A percentile compares a stretch with the other conserved stretches of the same genome.
These are phyloP conservation scores for Ceyx melanurus DNA, from an alignment of 2,113 vertebrate genomes.

Conservation along the genomic window DNA sequence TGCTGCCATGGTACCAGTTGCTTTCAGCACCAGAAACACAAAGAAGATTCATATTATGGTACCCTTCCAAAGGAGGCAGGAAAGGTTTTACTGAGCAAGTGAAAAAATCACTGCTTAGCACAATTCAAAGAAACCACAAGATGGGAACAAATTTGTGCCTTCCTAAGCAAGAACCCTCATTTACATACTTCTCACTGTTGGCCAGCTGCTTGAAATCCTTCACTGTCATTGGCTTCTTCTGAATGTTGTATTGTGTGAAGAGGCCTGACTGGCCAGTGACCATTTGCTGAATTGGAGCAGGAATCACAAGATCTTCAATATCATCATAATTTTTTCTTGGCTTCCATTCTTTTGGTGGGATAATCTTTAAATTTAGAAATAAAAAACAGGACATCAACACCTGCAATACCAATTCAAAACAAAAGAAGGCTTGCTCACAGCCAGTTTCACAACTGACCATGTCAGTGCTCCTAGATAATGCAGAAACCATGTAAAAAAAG, in stretches of 20 bases:
- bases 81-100: neutral
- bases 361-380: conserved; percentile 73
- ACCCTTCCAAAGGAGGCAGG: neutral
- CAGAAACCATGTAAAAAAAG: neutral
- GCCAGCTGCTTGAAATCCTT: conserved; percentile 80
- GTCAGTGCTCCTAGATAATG: neutral
- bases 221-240: conserved; percentile 83
- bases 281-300: conserved; percentile 83
- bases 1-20: neutral
- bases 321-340: conserved; percentile 80
- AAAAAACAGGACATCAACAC: neutral
- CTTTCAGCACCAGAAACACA: neutral
- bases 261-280: conserved; percentile 80
- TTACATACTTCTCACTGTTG: conserved; percentile 81
- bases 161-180: neutral
- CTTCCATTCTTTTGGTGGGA: conserved; percentile 83
- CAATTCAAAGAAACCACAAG: neutral
- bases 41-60: neutral
- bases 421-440: neutral
- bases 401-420: neutral
- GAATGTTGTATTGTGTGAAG: conserved; percentile 81
- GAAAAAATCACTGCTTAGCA: neutral
- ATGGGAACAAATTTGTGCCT: neutral
- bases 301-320: conserved; percentile 81
- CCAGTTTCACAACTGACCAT: neutral